These are phyloP conservation scores for Pissodes strobi DNA, from an alignment of 1,140 invertebrate genomes.

Conservation along the genomic window DNA sequence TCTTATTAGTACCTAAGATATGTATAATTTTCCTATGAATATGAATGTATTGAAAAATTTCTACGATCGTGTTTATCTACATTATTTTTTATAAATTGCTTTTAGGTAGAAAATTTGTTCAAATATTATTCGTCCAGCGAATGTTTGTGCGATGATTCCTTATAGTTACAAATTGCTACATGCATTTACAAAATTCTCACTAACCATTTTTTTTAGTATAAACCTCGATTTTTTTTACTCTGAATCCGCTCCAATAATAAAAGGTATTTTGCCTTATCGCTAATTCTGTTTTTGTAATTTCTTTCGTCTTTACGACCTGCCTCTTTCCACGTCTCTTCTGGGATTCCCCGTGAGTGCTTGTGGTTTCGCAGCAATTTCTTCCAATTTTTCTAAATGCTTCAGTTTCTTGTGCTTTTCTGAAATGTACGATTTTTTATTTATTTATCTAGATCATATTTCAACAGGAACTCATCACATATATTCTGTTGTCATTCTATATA, in stretches of 20 bases:
- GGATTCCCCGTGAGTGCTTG: constrained; percentile 12
- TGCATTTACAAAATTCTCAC: too few species aligned
- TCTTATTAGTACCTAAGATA: constrained; percentile 11
- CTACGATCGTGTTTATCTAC: not conserved
- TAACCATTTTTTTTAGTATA: too few species aligned
- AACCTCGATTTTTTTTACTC: too few species aligned
- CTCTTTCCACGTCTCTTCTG: constrained; percentile 39
- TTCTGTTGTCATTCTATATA: too few species aligned
- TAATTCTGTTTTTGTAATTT: not conserved
- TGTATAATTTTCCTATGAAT: constrained; percentile 14
- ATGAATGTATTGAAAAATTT: not conserved
- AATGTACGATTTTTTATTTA: constrained; percentile 14
- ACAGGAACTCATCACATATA: too few species aligned
- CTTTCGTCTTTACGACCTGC: constrained; percentile 15
- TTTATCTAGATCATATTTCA: not conserved
- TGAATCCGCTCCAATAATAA: too few species aligned
- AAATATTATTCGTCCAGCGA: constrained; percentile 20
- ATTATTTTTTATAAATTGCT: not conserved
- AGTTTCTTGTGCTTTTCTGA: constrained; percentile 49
- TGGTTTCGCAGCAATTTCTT: constrained; percentile 24
- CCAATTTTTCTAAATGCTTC: constrained; percentile 43
- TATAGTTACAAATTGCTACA: too few species aligned
- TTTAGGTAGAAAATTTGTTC: constrained; percentile 1
- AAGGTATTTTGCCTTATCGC: too few species aligned
- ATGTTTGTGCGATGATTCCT: constrained; percentile 19